Evolutionary conservation across 2,797 vertebrate species (phyloP).

Genomic region (Percopsis omiscomaycus): DNA sequence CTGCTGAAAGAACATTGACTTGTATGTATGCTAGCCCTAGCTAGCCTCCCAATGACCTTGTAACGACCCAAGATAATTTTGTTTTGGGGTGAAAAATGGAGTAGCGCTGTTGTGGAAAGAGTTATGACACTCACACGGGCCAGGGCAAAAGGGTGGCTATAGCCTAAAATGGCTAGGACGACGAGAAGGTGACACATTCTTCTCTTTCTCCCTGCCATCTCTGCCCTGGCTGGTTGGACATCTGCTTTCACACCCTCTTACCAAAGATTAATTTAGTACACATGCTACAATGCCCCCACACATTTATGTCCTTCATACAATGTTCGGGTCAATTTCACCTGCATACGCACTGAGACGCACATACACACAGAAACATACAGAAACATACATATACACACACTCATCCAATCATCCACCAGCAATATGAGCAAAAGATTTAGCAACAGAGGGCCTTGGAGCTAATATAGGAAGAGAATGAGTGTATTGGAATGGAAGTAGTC

Average conservation of each 20-base stretch:
- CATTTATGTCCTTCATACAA: background rate
- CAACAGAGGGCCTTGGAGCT: no score
- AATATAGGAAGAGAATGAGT: no score
- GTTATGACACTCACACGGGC: background rate
- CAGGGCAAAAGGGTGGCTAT: constrained; percentile 16
- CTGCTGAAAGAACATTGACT: background rate
- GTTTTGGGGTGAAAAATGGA: no score
- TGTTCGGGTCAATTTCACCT: background rate
- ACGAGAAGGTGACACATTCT: constrained; percentile 12
- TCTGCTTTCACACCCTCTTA: constrained; percentile 56
- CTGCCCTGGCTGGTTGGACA: constrained; percentile 32
- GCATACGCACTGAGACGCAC: background rate
- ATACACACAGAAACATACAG: background rate
- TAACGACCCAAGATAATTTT: no score
- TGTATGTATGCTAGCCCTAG: background rate
- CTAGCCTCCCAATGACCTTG: no score
- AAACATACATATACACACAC: background rate
- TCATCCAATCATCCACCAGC: background rate
- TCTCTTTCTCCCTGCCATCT: constrained; percentile 6
- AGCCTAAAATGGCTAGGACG: constrained; percentile 4
- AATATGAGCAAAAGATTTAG: no score
- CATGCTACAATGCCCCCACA: background rate
- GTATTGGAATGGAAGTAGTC: no score
- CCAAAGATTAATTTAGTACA: constrained; percentile 57
- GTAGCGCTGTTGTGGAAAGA: background rate